Evolutionary conservation across 2,113 vertebrate species (phyloP).

Genomic region (Nibea albiflora): DNA sequence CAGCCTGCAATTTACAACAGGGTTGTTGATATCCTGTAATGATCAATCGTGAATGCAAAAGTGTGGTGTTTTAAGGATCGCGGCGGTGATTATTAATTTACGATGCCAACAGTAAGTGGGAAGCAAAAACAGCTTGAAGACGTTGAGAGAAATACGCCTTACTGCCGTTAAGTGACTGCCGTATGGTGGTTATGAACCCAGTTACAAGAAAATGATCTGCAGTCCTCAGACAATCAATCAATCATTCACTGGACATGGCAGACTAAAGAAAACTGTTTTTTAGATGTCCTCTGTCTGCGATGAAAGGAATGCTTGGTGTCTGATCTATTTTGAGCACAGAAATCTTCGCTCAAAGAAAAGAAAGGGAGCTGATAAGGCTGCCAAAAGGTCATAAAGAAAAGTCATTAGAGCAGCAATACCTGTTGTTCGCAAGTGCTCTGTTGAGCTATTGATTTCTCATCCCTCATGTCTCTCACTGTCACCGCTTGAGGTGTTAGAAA

Average conservation of each 20-base stretch:
- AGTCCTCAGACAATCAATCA: background rate
- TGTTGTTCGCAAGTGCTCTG: background rate
- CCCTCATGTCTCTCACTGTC: constrained; percentile 1
- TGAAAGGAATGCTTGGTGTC: constrained; percentile 9
- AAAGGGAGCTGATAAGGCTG: background rate
- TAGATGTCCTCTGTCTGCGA: constrained; percentile 28
- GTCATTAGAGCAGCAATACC: background rate
- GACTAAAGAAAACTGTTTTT: background rate
- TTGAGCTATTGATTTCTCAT: constrained; percentile 19
- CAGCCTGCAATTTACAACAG: constrained; percentile 35
- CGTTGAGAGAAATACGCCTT: background rate
- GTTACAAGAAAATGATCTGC: background rate
- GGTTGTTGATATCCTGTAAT: constrained; percentile 36
- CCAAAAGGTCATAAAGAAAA: constrained; percentile 3
- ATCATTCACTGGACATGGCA: constrained; percentile 14
- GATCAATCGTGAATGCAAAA: constrained; percentile 30
- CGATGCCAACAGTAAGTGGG: background rate
- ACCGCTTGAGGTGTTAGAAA: background rate
- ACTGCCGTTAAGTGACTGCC: background rate
- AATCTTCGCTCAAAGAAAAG: background rate
- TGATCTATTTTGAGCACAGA: constrained; percentile 33
- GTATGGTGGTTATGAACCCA: constrained; percentile 6
- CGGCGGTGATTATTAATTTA: constrained; percentile 23
- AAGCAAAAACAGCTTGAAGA: constrained; percentile 5
- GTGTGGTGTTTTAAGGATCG: constrained; percentile 11